Base-by-base conservation (phyloP, 1,140 invertebrate genomes). In the Drosophila saltans region DNA sequence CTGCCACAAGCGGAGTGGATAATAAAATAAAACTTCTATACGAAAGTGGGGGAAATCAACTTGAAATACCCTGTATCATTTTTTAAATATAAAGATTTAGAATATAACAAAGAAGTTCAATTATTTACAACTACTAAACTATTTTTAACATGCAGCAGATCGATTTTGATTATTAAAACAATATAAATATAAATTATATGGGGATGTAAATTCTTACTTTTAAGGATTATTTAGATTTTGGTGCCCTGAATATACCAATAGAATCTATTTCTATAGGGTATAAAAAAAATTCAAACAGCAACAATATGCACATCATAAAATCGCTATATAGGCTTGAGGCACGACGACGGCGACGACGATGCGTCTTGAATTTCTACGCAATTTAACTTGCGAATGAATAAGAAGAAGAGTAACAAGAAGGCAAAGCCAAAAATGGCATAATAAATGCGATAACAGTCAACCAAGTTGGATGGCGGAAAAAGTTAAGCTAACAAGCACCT, bases 331-430 rank as follows among this genome's bases (percentile, higher is more conserved):
- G 77, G 72, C 69, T 65, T 61, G 41, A 69, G 66, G 66, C 65
- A 64, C 39, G 72, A 88, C 77, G 41, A 26, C 45, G 45, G 26
- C 45, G 45, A 48, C 45, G 45, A 52, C 45, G 45, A 52, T 52
- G 84, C 80, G 77, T 72, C 84, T 78, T 75, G 84, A 88, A 88
- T 88, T 89, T 88, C 84, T 83, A 88, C 80, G 74, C 84, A 88
- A 89, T 89, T 89, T 88, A 83, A 88, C 84, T 80, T 65, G 21
- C 64, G 68, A 72, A 76, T 79, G 72, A 72, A 69, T 76, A 76
- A 60, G 57, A 70, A 33, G 48, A 30, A 40, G 28, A 59, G 64
- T 24, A 61, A 67, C 70, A 40, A 69, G 56, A 16, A 63, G 33
- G 55, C 45, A 75, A 28, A 45, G 55, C 56, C 66, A 60, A 78